Conservation (phyloP, 2,113 vertebrate genomes). For the Chunga burmeisteri region DNA sequence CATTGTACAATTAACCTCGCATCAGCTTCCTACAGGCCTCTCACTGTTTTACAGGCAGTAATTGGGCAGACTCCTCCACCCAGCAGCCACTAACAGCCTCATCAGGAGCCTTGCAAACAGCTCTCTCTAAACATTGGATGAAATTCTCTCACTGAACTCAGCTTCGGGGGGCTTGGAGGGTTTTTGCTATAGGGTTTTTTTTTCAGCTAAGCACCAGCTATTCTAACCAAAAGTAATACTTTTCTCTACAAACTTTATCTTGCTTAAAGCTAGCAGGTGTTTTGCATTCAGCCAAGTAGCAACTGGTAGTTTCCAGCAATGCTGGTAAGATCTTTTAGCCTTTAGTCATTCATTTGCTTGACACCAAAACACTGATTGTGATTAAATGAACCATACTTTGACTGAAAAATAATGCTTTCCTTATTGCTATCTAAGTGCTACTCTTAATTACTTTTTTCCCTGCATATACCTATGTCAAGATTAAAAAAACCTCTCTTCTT, state of each 20-base stretch:
- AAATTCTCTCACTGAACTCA: background rate
- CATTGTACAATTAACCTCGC: background rate
- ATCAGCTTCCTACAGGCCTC: background rate
- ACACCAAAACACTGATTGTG: background rate
- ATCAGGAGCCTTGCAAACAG: background rate
- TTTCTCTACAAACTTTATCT: background rate
- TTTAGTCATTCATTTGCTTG: background rate
- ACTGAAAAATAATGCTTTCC: background rate
- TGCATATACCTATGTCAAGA: background rate
- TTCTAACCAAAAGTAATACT: background rate
- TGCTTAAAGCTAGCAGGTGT: background rate
- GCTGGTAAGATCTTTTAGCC: background rate
- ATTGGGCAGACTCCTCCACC: background rate
- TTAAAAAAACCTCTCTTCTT: background rate
- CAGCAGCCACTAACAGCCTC: background rate
- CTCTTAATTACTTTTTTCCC: background rate
- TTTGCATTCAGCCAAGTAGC: background rate
- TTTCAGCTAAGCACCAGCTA: background rate
- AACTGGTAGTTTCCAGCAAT: background rate
- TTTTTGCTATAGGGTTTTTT: background rate
- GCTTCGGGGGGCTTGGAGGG: background rate
- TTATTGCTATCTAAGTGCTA: background rate
- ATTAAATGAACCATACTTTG: background rate
- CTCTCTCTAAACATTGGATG: background rate
- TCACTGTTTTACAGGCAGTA: background rate